phyloP scores from a whole-genome alignment of 2,113 vertebrate species.

The Fregata magnificens region DNA sequence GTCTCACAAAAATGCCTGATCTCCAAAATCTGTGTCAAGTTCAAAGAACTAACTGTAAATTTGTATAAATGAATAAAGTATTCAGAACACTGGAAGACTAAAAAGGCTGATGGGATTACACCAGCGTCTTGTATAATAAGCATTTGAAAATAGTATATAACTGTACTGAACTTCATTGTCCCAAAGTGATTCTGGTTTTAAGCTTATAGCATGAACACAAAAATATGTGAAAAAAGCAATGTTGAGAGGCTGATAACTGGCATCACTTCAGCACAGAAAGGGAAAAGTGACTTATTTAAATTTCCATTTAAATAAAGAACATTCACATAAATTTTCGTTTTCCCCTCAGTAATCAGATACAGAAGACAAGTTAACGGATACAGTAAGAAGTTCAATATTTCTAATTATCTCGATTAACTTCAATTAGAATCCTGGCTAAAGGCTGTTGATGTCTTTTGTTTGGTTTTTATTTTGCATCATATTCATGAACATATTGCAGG shows the following conservation, averaged over 20 bases:
- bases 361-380: background rate
- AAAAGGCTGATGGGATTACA: background rate
- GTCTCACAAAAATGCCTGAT: background rate
- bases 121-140: background rate
- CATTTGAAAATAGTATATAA: background rate
- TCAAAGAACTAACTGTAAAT: background rate
- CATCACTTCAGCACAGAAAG: background rate
- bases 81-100: background rate
- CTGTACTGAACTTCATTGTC: background rate
- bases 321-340: background rate
- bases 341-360: background rate
- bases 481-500: background rate
- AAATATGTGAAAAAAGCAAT: background rate
- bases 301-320: background rate
- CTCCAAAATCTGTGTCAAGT: background rate
- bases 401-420: background rate
- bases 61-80: background rate
- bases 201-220: background rate
- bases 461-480: background rate
- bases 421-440: background rate
- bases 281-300: background rate
- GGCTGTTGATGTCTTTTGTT: background rate
- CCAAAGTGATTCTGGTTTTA: background rate
- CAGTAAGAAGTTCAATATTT: background rate
- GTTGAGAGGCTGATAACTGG: background rate